phyloP scores from a whole-genome alignment of 2,888 invertebrate genomes.

The Stegophylla sp. region DNA sequence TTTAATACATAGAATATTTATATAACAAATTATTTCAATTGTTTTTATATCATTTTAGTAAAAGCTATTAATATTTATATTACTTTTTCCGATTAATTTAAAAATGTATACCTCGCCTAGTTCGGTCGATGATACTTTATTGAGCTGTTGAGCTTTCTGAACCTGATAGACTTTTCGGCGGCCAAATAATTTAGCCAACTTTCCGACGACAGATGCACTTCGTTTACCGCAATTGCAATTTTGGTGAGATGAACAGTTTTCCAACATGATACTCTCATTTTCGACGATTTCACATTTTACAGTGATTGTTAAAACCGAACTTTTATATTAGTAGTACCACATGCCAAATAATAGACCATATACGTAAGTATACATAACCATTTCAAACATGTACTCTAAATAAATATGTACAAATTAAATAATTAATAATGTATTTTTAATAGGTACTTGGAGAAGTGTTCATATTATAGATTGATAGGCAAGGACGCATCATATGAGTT shows the following conservation, averaged over 20 bases:
- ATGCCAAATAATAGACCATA: conserved; percentile 1
- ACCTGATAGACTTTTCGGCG: conserved; percentile 83
- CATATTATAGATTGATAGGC: conserved; percentile 6
- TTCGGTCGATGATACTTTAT: conserved; percentile 59
- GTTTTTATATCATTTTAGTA: no score
- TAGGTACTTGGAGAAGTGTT: conserved; percentile 6
- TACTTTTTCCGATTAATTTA: neutral
- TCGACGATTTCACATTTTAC: neutral
- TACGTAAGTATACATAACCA: conserved; percentile 1
- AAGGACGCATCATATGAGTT: conserved; percentile 22
- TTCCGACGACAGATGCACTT: conserved; percentile 76
- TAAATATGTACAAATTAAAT: conserved; percentile 32
- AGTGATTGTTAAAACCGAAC: neutral
- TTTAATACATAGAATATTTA: neutral
- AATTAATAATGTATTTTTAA: neutral
- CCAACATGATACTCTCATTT: conserved; percentile 43
- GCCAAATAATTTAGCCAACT: conserved; percentile 77
- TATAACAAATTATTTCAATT: no score
- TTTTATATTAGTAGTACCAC: neutral
- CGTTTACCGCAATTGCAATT: conserved; percentile 67
- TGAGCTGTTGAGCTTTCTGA: conserved; percentile 74
- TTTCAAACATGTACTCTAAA: conserved; percentile 35
- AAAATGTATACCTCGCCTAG: conserved; percentile 34
- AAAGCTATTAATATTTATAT: neutral
- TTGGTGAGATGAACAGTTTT: conserved; percentile 37